A percentile compares a stretch with the other conserved stretches of the same genome.
These are phyloP conservation scores for Muscicapa comitata DNA, from an alignment of 2,797 vertebrate genomes.

Conservation along the genomic window DNA sequence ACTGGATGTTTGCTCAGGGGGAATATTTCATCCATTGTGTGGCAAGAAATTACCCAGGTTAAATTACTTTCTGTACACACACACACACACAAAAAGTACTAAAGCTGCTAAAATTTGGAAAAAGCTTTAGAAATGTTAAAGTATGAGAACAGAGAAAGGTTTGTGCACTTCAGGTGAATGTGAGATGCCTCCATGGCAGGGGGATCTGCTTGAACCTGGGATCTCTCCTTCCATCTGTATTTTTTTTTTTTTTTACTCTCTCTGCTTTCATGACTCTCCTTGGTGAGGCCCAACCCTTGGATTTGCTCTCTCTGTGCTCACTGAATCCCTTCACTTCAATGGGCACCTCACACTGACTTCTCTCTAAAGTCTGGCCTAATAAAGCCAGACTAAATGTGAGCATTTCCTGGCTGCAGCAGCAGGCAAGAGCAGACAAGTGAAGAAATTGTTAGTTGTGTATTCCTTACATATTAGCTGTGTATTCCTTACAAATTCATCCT, in stretches of 20 bases:
- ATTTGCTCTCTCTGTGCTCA: not conserved
- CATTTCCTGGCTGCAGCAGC: not conserved
- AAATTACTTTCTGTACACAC: not conserved
- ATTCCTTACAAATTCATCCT: not conserved
- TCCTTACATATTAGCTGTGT: not conserved
- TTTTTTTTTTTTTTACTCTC: not conserved
- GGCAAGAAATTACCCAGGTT: not conserved
- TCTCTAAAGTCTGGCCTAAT: not conserved
- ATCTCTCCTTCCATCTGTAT: not conserved
- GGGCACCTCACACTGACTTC: not conserved
- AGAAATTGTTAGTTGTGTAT: accelerated
- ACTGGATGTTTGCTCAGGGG: not conserved
- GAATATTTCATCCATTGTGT: not conserved
- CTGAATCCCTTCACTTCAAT: not conserved
- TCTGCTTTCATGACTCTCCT: not conserved
- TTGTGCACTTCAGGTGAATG: not conserved
- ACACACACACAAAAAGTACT: not conserved
- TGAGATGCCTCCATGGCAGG: not conserved
- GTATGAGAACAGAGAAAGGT: not conserved
- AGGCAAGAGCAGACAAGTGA: not conserved
- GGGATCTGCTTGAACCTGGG: not conserved
- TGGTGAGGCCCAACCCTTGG: not conserved
- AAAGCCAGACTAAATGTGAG: not conserved
- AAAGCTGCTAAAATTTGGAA: not conserved
- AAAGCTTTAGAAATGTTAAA: not conserved